phyloP scores from a whole-genome alignment of 2,797 vertebrate genomes.

The Parauchenoglanis ngamensis region DNA sequence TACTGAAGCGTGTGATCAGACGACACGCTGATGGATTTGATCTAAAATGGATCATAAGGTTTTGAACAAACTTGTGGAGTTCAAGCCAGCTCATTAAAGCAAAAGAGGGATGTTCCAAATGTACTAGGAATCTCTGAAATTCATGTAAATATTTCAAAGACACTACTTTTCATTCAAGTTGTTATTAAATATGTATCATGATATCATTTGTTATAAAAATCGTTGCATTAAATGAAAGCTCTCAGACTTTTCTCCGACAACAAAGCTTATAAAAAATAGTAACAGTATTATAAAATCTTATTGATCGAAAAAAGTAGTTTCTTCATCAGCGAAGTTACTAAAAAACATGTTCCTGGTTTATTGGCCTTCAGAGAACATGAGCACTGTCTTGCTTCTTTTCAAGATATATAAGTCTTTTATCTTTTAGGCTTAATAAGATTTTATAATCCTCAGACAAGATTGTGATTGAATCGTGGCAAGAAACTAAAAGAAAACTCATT shows the following conservation, averaged over 20 bases:
- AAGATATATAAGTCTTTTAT: background rate
- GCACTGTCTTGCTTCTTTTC: background rate
- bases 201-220: background rate
- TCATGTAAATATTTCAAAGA: background rate
- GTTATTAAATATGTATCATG: background rate
- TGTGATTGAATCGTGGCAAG: background rate
- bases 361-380: background rate
- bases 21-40: background rate
- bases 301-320: too few relatives aligned
- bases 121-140: background rate
- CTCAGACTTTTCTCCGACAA: background rate
- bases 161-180: background rate
- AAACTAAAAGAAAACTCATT: background rate
- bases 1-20: background rate
- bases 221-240: background rate
- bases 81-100: background rate
- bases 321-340: background rate
- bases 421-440: background rate
- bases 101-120: background rate
- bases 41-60: background rate
- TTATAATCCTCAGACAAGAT: background rate
- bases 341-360: background rate
- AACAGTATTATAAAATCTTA: too few relatives aligned
- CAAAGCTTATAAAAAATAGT: too few relatives aligned
- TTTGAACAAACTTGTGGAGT: background rate